These are phyloP conservation scores for Cephus sareptanus DNA, from an alignment of 2,888 invertebrate species.

Conservation along the genomic window DNA sequence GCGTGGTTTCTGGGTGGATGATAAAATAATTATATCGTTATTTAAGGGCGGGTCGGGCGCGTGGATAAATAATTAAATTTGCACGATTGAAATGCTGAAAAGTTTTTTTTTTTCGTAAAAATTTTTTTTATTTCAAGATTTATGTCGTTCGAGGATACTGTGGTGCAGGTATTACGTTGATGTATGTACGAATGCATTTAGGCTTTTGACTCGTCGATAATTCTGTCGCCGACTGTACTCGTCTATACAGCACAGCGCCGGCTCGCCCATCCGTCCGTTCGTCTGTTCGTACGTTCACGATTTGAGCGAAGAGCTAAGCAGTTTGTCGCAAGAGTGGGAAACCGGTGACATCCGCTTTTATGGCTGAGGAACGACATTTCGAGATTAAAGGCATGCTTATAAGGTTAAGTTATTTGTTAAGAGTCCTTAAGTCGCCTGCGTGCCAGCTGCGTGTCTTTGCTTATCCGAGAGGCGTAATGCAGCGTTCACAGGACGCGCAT, in stretches of 20 bases:
- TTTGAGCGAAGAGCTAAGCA: background rate
- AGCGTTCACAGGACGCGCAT: constrained; percentile 14
- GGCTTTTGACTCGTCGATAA: no score
- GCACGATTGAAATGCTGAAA: no score
- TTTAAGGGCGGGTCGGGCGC: background rate
- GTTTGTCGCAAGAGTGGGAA: background rate
- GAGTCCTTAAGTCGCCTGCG: constrained; percentile 28
- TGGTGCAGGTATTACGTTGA: no score
- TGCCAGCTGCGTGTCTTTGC: constrained; percentile 41
- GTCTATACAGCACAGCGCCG: no score
- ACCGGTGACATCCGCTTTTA: background rate
- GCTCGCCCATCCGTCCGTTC: no score
- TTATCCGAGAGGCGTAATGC: constrained; percentile 48
- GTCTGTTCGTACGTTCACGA: no score
- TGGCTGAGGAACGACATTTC: constrained; percentile 19
- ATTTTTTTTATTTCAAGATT: no score
- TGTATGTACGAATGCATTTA: no score
- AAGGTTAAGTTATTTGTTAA: constrained; percentile 48
- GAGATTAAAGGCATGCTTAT: constrained; percentile 45
- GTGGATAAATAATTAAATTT: background rate
- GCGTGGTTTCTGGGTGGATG: background rate
- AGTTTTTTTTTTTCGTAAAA: fast-evolving
- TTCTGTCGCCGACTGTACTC: no score
- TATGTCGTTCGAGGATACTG: no score
- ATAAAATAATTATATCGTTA: background rate